Evolutionary conservation across 2,797 vertebrate genomes (phyloP).

Genomic region (Menidia menidia): DNA sequence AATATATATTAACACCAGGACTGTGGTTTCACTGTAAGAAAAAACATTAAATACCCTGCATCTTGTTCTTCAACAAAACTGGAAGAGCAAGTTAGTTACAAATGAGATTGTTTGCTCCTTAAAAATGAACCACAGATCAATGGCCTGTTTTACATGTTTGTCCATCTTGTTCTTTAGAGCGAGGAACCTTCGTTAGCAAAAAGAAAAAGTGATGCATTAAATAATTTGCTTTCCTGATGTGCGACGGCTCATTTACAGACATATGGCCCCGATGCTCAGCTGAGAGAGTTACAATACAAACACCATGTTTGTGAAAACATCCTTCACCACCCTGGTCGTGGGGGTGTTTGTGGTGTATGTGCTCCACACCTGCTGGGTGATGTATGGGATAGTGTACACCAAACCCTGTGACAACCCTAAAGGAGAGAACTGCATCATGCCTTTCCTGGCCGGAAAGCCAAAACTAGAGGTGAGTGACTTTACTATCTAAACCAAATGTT

Average conservation of each 20-base stretch:
- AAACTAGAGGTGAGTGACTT: conserved; percentile 88
- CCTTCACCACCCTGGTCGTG: conserved; percentile 92
- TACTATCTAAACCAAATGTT: background rate
- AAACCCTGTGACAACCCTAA: conserved; percentile 87
- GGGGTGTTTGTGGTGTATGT: conserved; percentile 95
- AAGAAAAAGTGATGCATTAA: too few species aligned
- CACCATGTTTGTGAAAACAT: conserved; percentile 86
- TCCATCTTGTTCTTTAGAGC: too few species aligned
- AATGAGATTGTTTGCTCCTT: background rate
- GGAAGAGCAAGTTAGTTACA: conserved; percentile 30
- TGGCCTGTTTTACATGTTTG: too few species aligned
- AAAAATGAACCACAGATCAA: background rate
- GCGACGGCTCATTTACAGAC: conserved; percentile 41
- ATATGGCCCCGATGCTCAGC: conserved; percentile 59
- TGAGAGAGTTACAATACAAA: conserved; percentile 26
- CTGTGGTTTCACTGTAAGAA: background rate
- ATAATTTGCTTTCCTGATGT: background rate
- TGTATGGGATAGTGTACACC: conserved; percentile 97
- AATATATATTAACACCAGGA: background rate
- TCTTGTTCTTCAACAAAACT: conserved; percentile 7
- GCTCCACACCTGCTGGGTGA: conserved; percentile 97
- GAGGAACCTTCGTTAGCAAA: too few species aligned
- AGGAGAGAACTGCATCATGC: conserved; percentile 85
- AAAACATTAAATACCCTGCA: background rate
- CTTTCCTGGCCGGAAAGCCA: conserved; percentile 88